Base-by-base conservation (phyloP, 2,888 invertebrate genomes). In the Torymus auratus region DNA sequence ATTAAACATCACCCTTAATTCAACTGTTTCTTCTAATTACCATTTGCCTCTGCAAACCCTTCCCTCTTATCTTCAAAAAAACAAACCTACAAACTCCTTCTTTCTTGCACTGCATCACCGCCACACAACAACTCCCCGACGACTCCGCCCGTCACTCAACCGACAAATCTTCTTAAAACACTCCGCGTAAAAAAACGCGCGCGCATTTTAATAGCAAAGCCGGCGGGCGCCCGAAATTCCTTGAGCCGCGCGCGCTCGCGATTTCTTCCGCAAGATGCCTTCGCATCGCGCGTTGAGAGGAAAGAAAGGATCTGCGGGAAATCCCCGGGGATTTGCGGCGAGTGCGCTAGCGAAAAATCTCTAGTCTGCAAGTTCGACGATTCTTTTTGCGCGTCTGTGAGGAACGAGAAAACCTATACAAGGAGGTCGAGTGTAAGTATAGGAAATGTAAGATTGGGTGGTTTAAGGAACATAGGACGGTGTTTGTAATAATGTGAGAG, bases 251-350 rank as follows among this genome's bases (percentile, higher is more conserved):
- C 50, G 41, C 5, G 41, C n/a, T n/a, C 60, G 62, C 52, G 71
- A 23, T 62, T 70, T 17, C 10, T 67, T 28, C 61, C 70, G 71
- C 73, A 62, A 76, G 23, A 50, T 67, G 58, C 74, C 68, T 56
- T 74, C 64, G 74, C 20, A 62, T 17, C 56, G 17, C 0, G 55
- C 67, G 52, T 64, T 68, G 70, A 64, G 70, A 69, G 64, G 70
- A 73, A 74, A 78, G 64, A 80, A 65, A 41, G 68, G 69, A 73
- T 69, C 60, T 23, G 58, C 53, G 73, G 7, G 68, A 82, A 85
- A 83, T 80, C 81, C 73, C 71, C 50, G 50, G 83, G 77, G 84
- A 84, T 81, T 80, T 73, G 81, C 83, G 75, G 69, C 69, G 82
- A 41, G 41, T 41, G 20, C 20, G 20, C 20, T 20, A 2, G 20